Conservation (phyloP, 1,140 invertebrate species). For the Scaptomyza montana region DNA sequence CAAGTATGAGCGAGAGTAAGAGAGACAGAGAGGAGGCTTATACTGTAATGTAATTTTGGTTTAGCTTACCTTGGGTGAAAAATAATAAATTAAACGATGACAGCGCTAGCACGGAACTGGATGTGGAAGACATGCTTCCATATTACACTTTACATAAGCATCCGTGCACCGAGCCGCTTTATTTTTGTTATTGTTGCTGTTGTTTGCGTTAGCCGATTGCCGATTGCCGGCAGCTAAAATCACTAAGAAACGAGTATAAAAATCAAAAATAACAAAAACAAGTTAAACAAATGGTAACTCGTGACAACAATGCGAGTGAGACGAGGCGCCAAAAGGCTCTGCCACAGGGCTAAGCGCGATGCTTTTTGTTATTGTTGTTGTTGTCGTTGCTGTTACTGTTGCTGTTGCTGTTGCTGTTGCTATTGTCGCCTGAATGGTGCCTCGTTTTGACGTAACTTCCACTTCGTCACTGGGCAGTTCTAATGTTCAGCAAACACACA, state of each 20-base stretch:
- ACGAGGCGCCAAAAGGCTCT: conserved; percentile 51
- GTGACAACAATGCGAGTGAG: conserved; percentile 3
- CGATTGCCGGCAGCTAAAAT: conserved; percentile 37
- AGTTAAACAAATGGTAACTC: conserved; percentile 18
- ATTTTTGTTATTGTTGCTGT: too few relatives aligned
- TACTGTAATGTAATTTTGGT: conserved; percentile 8
- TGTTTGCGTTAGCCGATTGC: conserved; percentile 41
- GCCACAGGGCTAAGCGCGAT: conserved; percentile 24
- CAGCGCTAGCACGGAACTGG: conserved; percentile 81
- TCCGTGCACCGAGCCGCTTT: conserved; percentile 36
- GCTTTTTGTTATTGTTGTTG: conserved; percentile 37
- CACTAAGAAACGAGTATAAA: conserved; percentile 13
- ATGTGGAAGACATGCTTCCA: conserved; percentile 83
- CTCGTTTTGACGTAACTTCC: conserved; percentile 73
- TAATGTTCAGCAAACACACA: conserved; percentile 23
- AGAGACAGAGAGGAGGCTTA: background rate
- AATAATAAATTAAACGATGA: conserved; percentile 84
- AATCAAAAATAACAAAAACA: conserved; percentile 26
- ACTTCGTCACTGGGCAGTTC: conserved; percentile 25
- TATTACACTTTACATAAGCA: conserved; percentile 80
- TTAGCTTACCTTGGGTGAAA: conserved; percentile 82
- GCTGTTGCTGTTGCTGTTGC: conserved; percentile 17
- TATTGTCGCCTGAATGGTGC: conserved; percentile 32
- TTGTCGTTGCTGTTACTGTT: conserved; percentile 28
- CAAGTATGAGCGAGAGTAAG: background rate